Conservation (phyloP, 2,113 vertebrate species). For the Coptodon bakossiorum region DNA sequence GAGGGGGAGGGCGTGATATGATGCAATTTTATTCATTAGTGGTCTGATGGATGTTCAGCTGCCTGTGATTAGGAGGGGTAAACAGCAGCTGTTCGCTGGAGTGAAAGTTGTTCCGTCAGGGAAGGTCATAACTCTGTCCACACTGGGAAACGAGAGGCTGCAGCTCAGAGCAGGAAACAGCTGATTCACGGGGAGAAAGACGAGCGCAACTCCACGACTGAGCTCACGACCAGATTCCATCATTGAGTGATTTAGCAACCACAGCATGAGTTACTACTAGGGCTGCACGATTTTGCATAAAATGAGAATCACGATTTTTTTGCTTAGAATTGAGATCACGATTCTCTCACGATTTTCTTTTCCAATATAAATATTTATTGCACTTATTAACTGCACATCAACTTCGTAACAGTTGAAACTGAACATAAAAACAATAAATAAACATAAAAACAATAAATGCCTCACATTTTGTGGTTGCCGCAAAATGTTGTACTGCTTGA, state of each 20-base stretch:
- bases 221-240: neutral
- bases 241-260: neutral
- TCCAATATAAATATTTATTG: no score
- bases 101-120: slow-evolving; percentile 38
- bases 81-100: slow-evolving; percentile 54
- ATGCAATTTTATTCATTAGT: slow-evolving; percentile 44
- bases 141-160: neutral
- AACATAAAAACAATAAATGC: no score
- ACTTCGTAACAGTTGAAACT: no score
- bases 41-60: slow-evolving; percentile 33
- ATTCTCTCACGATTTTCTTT: no score
- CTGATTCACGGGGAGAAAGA: slow-evolving; percentile 12
- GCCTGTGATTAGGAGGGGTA: slow-evolving; percentile 24
- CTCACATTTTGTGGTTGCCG: no score
- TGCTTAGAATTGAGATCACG: no score
- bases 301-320: no score
- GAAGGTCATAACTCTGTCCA: slow-evolving; percentile 49
- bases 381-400: no score
- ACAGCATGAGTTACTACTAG: neutral
- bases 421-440: no score
- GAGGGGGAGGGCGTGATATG: slow-evolving; percentile 7
- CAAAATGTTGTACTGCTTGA: no score
- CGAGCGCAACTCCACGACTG: neutral
- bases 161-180: slow-evolving; percentile 2
- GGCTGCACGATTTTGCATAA: no score